Evolutionary conservation across 2,113 vertebrate genomes (phyloP).

Genomic region (Hippoglossus stenolepis): DNA sequence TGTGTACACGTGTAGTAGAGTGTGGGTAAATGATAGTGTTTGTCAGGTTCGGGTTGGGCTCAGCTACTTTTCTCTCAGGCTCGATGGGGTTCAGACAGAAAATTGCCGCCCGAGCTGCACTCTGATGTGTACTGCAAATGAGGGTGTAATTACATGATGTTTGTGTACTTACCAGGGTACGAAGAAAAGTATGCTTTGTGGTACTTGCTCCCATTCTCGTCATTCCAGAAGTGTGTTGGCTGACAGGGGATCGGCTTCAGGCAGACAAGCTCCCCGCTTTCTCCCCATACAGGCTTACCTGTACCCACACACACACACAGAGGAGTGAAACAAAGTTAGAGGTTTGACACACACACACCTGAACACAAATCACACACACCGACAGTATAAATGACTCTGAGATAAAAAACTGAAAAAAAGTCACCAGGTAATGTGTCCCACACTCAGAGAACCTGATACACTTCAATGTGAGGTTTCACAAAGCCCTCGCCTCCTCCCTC

Average conservation of each 20-base stretch:
- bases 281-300: constrained; percentile 94
- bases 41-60: too few species aligned
- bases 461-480: constrained; percentile 52
- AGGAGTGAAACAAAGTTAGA: constrained; percentile 17
- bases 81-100: too few species aligned
- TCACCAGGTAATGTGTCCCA: constrained; percentile 12
- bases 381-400: not conserved
- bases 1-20: not conserved
- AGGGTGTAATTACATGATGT: not conserved
- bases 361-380: constrained; percentile 17
- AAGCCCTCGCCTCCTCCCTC: constrained; percentile 42
- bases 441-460: constrained; percentile 19
- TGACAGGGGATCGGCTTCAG: constrained; percentile 94
- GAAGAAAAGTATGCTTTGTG: constrained; percentile 95
- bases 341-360: not conserved
- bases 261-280: constrained; percentile 96
- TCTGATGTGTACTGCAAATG: not conserved
- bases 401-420: not conserved
- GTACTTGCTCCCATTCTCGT: constrained; percentile 94
- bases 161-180: constrained; percentile 85
- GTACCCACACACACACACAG: constrained; percentile 31
- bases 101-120: too few species aligned
- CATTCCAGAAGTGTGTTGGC: constrained; percentile 97
- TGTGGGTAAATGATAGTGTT: too few species aligned
- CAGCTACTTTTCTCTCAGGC: too few species aligned